Evolutionary conservation across 2,888 invertebrate genomes (phyloP).

Genomic region (Megastigmus dorsalis): DNA sequence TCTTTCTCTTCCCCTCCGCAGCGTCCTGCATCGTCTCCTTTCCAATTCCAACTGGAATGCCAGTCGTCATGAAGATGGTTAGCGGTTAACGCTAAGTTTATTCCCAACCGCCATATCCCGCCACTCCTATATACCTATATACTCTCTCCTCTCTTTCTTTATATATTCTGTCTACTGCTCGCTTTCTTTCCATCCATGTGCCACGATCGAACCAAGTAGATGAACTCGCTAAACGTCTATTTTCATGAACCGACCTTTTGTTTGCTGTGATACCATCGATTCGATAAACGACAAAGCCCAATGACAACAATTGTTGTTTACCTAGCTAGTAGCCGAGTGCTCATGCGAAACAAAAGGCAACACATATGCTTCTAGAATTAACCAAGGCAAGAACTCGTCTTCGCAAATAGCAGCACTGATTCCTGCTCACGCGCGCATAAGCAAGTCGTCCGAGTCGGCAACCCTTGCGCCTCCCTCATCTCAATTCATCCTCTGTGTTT

Average conservation of each 20-base stretch:
- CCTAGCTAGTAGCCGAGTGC: too few relatives aligned
- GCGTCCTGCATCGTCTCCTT: conserved; percentile 16
- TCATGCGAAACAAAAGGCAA: too few relatives aligned
- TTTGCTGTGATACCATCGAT: too few relatives aligned
- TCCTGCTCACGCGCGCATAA: background rate
- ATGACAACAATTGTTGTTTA: too few relatives aligned
- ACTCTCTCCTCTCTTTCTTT: conserved; percentile 23
- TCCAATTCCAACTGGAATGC: conserved; percentile 50
- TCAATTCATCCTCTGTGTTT: conserved; percentile 34
- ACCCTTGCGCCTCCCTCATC: background rate
- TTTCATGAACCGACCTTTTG: too few relatives aligned
- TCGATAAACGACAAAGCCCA: too few relatives aligned
- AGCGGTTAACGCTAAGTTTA: conserved; percentile 36
- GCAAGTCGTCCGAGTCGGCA: too few relatives aligned
- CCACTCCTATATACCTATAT: background rate
- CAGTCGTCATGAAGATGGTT: conserved; percentile 43
- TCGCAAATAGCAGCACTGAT: conserved; percentile 8
- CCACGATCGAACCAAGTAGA: background rate
- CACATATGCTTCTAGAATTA: too few relatives aligned
- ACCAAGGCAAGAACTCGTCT: too few relatives aligned
- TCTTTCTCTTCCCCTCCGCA: background rate
- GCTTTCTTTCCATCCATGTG: background rate
- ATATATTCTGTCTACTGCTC: conserved; percentile 5
- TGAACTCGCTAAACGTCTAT: background rate
- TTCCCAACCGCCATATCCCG: conserved; percentile 1